Evolutionary conservation across 2,888 invertebrate genomes (phyloP).

Genomic region (Polylopha cassiicola): DNA sequence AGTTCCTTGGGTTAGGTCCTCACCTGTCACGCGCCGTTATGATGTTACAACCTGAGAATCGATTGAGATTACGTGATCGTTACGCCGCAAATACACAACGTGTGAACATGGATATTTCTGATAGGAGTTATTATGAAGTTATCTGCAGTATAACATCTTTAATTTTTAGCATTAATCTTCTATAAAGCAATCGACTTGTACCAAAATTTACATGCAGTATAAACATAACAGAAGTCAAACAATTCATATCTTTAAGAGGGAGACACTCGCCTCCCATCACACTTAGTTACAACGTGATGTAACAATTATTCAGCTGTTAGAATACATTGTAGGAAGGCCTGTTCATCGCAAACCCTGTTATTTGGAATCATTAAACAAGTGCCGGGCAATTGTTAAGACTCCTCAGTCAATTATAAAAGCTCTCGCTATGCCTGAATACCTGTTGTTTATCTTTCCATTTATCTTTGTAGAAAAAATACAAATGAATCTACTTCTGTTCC

Average conservation of each 20-base stretch:
- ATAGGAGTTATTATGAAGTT: no score
- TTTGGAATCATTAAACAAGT: slow-evolving; percentile 17
- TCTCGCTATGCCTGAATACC: slow-evolving; percentile 11
- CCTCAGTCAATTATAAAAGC: slow-evolving; percentile 15
- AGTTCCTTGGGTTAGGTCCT: slow-evolving; percentile 49
- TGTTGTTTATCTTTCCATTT: slow-evolving; percentile 14
- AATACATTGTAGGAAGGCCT: slow-evolving; percentile 4
- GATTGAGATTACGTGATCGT: no score
- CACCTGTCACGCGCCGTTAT: slow-evolving; percentile 56
- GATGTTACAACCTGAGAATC: slow-evolving; percentile 13
- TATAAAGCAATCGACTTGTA: no score
- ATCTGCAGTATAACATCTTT: no score
- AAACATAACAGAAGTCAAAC: no score
- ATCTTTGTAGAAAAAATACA: slow-evolving; percentile 9
- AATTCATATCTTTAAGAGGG: no score
- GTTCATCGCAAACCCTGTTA: slow-evolving; percentile 11
- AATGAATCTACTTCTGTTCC: slow-evolving; percentile 1
- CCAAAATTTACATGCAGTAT: no score
- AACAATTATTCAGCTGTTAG: slow-evolving; percentile 15
- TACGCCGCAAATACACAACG: no score
- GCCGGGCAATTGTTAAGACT: slow-evolving; percentile 14
- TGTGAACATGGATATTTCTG: no score
- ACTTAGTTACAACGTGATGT: slow-evolving; percentile 1
- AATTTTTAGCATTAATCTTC: no score
- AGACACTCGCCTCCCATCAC: not conserved